Evolutionary conservation across 53 echinoderm and acorn worm species (phyloP).

Genomic region (Mesocentrotus franciscanus): DNA sequence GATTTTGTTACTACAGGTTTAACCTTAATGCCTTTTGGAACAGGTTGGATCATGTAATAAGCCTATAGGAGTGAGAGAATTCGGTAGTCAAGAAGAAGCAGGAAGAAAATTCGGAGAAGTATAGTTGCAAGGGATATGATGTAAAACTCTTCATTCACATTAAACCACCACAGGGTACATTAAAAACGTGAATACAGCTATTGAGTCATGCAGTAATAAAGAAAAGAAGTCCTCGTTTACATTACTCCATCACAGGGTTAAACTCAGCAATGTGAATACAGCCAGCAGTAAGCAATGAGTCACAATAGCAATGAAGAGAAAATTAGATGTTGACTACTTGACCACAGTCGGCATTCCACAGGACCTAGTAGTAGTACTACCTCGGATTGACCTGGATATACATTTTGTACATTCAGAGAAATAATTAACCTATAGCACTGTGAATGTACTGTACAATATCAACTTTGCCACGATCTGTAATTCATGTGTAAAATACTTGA

Average conservation of each 20-base stretch:
- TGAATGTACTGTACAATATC: not conserved
- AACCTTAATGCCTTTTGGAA: too few species aligned
- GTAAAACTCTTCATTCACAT: not conserved
- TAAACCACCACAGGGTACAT: not conserved
- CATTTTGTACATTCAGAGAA: constrained; percentile 49
- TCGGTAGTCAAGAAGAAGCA: too few species aligned
- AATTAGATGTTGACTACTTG: constrained; percentile 42
- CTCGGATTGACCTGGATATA: constrained; percentile 11
- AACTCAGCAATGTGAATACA: not conserved
- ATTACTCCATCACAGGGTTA: not conserved
- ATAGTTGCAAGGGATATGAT: too few species aligned
- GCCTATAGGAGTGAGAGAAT: too few species aligned
- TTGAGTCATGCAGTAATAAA: not conserved
- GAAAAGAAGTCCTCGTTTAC: not conserved
- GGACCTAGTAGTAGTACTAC: constrained; percentile 20
- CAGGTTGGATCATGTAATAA: too few species aligned
- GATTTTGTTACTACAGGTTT: too few species aligned
- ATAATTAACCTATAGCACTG: not conserved
- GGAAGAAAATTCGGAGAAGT: too few species aligned
- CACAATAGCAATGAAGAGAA: constrained; percentile 35
- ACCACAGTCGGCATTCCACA: constrained; percentile 21
- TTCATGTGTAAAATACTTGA: not conserved
- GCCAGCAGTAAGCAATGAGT: not conserved
- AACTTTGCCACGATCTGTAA: not conserved
- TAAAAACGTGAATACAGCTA: not conserved